A percentile compares a stretch with the other conserved stretches of the same genome.
Evolutionary conservation across 2,797 vertebrate genomes (phyloP).

Genomic region (Mus spretus): DNA sequence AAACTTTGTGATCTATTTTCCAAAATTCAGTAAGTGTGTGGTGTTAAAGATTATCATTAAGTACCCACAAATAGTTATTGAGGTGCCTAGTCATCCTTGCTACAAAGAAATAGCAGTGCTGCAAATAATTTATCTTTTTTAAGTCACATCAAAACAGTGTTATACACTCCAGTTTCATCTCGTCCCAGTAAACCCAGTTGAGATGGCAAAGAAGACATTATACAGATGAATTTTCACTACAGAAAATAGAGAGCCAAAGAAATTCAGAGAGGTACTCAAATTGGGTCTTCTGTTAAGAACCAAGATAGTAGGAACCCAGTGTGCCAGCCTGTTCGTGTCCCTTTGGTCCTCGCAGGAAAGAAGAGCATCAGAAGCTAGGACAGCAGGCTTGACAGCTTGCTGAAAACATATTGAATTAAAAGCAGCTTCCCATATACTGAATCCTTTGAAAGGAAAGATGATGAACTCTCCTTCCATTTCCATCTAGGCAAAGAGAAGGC

Average conservation of each 20-base stretch:
- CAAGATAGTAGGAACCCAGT: fast-evolving
- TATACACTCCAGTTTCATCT: not conserved
- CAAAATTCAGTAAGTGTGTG: not conserved
- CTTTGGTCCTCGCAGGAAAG: not conserved
- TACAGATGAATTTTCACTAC: not conserved
- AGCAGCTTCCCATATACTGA: not conserved
- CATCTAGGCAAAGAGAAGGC: not conserved
- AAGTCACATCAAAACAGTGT: not conserved
- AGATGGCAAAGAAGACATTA: not conserved
- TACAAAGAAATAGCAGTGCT: not conserved
- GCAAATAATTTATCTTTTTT: not conserved
- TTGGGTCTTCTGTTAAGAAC: not conserved
- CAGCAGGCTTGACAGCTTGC: not conserved
- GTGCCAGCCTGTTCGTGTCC: not conserved
- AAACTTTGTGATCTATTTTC: not conserved
- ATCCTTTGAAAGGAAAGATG: not conserved
- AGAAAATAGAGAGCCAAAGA: not conserved
- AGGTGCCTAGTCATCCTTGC: not conserved
- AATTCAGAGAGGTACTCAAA: not conserved
- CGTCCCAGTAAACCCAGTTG: not conserved
- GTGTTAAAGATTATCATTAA: not conserved
- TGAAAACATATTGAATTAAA: not conserved
- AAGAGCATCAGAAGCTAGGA: too few relatives aligned
- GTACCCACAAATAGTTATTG: not conserved
- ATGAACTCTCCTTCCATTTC: not conserved